Base-by-base conservation (phyloP, 1,140 invertebrate species). In the Zaprionus vittiger region DNA sequence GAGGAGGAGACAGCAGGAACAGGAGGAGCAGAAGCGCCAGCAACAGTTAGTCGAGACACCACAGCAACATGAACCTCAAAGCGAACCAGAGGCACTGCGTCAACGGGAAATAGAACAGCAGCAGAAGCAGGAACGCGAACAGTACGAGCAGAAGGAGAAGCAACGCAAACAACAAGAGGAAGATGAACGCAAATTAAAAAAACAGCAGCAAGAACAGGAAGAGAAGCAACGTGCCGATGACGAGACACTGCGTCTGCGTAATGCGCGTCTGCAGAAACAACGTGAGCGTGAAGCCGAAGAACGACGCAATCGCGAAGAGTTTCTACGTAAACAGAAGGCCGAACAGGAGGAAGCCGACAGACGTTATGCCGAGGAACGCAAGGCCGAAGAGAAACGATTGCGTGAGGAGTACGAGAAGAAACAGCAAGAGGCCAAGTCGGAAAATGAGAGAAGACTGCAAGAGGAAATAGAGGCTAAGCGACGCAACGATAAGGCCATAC, bases 381-480 rank as follows among this genome's bases (percentile, higher is more conserved):
- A 57, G 12, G 80, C 73, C 3, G 76, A 82, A 26, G 82, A 92
- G 67, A 37, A 84, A 61, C 83, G 69, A 4, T 38, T 74, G 55
- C 78, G 75, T 1, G 77, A 89, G 38, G 86, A 92, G 62, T 73
- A 92, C 37, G 83, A 85, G 64, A 59, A 83, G 52, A 78, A 62
- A 2, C 28, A 89, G 5, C 73, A 70, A 28, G 64, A 80, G 67
- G 80, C 83, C 28, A 84, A 91, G 57, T 56, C 74, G 3, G 91
- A 92, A 15, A 76, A 84, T 37, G 91, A 91, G 68, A 79, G 79
- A 2, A 54, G 72, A 26, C 55, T 91, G 52, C 81, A 90, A 6
- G 86, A 92, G 62, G 81, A 80, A 4, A 74, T 77, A n/a, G 91
- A 92, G 65, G 81, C 78, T 4, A 89, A 89, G 70, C 81, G 87